Base-by-base conservation (phyloP, 2,113 vertebrate species). In the Megaceryle maxima region DNA sequence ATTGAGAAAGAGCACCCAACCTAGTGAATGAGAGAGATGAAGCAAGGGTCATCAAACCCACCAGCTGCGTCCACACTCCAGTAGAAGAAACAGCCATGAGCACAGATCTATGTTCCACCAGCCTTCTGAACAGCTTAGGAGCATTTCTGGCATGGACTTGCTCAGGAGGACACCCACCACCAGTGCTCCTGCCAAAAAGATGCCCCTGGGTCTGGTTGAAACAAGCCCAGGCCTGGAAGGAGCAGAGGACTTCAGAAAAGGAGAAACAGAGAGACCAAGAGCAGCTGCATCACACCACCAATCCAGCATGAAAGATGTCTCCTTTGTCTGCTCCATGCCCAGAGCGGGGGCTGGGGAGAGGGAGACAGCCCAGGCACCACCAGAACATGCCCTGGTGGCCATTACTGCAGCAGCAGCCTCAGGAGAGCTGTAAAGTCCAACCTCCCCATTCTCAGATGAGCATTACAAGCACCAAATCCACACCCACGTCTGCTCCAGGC, bases 41-140 rank as follows among this genome's bases (percentile, higher is more conserved):
- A 91, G 31, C 28, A 70, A 63, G 28, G 70, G 37, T 6, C n/a
- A 73, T 37, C 39, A 37, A 80, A 86, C 2, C 12, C 37, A 41
- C 7, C 29, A 69, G 48, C 50, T 24, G 0, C 13, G 46, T 44
- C 37, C 2, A 4, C 1, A 1, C n/a, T 81, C 24, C 50, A 48
- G 29, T 0, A 57, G 35, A 72, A 72, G 19, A 46, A 82, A 53
- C 12, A 56, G 43, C 43, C 75, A 60, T 0, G 0, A 79, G 46
- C n/a, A 55, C 33, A 74, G 37, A 55, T 39, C n/a, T 5, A 10
- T 33, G n/a, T 63, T 70, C 51, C 70, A 35, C 16, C 78, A 87
- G 75, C 25, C 66, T 55, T 85, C 57, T 72, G 62, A 66, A 28
- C 37, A 68, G 39, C n/a, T 43, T 29, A 25, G 66, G 29, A 51